Conservation (phyloP, 1,140 invertebrate species). For the Aphaenogaster rudis region DNA sequence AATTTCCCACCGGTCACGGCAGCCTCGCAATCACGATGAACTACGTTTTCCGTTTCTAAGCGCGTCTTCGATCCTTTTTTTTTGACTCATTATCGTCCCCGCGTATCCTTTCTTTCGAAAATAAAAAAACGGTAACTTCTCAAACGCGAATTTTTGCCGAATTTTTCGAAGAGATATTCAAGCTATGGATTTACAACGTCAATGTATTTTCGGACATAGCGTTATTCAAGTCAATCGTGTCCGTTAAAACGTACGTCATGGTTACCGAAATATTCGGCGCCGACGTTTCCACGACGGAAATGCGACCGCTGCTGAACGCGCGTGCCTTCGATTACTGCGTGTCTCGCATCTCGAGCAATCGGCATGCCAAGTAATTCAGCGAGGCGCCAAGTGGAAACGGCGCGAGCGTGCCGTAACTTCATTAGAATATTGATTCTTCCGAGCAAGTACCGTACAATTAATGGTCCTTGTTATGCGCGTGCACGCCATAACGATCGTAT, state of each 20-base stretch:
- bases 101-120: too few relatives aligned
- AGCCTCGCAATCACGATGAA: background rate
- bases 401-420: constrained; percentile 26
- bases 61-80: background rate
- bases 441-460: constrained; percentile 42
- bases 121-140: background rate
- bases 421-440: constrained; percentile 46
- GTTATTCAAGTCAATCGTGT: constrained; percentile 22
- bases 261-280: constrained; percentile 62
- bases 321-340: constrained; percentile 60
- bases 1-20: background rate
- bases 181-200: background rate
- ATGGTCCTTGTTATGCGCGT: constrained; percentile 9
- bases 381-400: constrained; percentile 52
- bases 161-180: background rate
- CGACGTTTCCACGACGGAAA: constrained; percentile 64
- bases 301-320: constrained; percentile 68
- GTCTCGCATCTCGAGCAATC: constrained; percentile 58
- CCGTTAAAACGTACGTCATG: constrained; percentile 36
- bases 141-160: background rate
- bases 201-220: constrained; percentile 14
- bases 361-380: constrained; percentile 34
- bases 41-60: constrained; percentile 20
- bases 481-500: constrained; percentile 7
- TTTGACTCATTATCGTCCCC: constrained; percentile 6